Percentiles rank a stretch among this genome's conserved stretches.
Conservation (phyloP, 2,888 invertebrate species). For the Pristionchus fissidentatus region DNA sequence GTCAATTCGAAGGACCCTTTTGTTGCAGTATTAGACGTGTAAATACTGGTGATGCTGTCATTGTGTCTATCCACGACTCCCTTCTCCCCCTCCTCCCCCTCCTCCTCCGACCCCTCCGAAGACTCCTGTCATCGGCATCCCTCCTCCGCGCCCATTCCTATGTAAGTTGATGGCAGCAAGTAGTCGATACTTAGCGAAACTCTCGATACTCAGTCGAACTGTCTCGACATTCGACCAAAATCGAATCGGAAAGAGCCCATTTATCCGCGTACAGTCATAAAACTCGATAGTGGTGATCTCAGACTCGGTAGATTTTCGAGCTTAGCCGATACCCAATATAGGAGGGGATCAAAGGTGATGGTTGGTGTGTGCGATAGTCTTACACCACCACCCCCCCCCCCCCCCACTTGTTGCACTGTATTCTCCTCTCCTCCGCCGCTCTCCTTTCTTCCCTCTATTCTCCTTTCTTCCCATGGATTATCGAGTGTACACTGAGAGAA, state of each 20-base stretch:
- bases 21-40: slow-evolving; percentile 44
- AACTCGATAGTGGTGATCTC: neutral
- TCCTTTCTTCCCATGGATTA: slow-evolving; percentile 32
- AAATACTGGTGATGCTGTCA: slow-evolving; percentile 48
- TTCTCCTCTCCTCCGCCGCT: neutral
- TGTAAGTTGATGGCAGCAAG: slow-evolving; percentile 28
- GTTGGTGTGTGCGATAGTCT: slow-evolving; percentile 12
- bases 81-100: slow-evolving; percentile 39
- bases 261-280: too few relatives aligned
- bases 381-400: too few relatives aligned
- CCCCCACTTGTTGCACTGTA: slow-evolving; percentile 30
- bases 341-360: slow-evolving; percentile 18
- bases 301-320: neutral
- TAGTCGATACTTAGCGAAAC: neutral
- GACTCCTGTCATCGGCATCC: slow-evolving; percentile 9
- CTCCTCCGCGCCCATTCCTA: slow-evolving; percentile 44
- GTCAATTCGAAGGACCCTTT: neutral
- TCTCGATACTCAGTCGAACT: neutral
- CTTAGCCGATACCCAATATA: neutral
- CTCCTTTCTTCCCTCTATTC: slow-evolving; percentile 6
- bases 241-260: too few relatives aligned
- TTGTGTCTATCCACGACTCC: slow-evolving; percentile 46
- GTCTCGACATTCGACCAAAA: neutral
- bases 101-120: slow-evolving; percentile 14
- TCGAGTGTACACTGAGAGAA: slow-evolving; percentile 37